Base-by-base conservation (phyloP, 2,797 vertebrate species). In the Lutjanus argentimaculatus region DNA sequence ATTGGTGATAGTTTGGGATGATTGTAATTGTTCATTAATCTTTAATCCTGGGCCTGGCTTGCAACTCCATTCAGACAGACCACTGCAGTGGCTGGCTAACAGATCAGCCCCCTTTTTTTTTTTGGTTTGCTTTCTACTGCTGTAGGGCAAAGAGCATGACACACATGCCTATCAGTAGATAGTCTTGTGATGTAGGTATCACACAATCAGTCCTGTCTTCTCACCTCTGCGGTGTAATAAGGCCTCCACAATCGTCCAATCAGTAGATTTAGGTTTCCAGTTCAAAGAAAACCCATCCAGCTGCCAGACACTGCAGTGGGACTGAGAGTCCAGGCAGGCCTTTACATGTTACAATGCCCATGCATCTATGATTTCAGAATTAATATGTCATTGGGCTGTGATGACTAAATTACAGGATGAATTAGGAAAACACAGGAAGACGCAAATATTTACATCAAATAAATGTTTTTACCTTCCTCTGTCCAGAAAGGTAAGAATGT, bases 341-440 rank as follows among this genome's bases (percentile, higher is more conserved):
- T 4, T 84, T 83, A 74, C 62, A 77, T 89, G 85, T 89, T 89
- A 83, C 68, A 86, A 82, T 90, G 75, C 85, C 82, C 84, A 86
- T 85, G 83, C 90, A 89, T 89, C 76, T 85, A 63, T 92, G 89
- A 91, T 92, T 87, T 91, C 81, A 85, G 61, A 90, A 83, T 79
- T 46, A 84, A 91, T 90, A 94, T 94, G 94, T 95, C 95, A 95
- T 95, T 95, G 95, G 95, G 95, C 94, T 95, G 88, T 93, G 92
- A 94, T 88, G 87, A 77, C 70, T 80, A 75, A 87, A 89, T 82
- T 77, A 67, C 30, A n/a, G n/a, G n/a, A n/a, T n/a, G n/a, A n/a
- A n/a, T n/a, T n/a, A 72, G 16, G 45, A 67, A 73, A 77, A 14
- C 10, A 56, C 22, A 80, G 58, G 42, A 85, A 49, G 51, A 55